Evolutionary conservation across 2,888 invertebrate genomes (phyloP), one percentile per base, ranked within the genome.

Genomic region (Enchytraeus crypticus): DNA sequence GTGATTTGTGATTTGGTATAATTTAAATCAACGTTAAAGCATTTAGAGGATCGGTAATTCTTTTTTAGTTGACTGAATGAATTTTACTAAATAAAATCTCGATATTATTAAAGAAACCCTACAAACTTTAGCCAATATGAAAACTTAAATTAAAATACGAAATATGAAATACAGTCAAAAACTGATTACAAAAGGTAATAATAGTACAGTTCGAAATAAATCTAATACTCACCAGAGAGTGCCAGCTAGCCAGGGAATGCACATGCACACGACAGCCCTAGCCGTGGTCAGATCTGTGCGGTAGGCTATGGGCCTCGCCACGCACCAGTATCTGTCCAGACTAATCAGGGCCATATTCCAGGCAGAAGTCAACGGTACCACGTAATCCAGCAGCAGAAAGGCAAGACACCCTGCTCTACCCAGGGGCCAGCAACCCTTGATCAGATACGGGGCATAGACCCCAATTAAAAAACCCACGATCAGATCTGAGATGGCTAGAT

Each of bases 401-500:
- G 69, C 38, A 30, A 66, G 64, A 58, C 71, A 71, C 46, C 64
- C 61, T 8, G 47, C 45, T 45, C 65, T 60, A 5, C 68, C 67
- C 21, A 65, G 60, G n/a, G 56, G 45, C 71, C 71, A 71, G 29
- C 38, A 51, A n/a, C 66, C 68, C 5, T 64, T 65, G 43, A 71
- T 59, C 8, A 70, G 46, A 54, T 67, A 65, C 18, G 69, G 71
- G 38, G 67, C 64, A 53, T 70, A 70, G 18, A 66, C 59, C 5
- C 70, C 62, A 27, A 69, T 66, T 4, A 70, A 8, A n/a, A 65
- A 51, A 5, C 71, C 71, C 26, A 71, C 68, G n/a, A 71, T 61
- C 26, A 71, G 59, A 53, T 71, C 71, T 2, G 71, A 64, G 18
- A 71, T 64, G 29, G 71, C 69, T 5, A 71, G 59, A 56, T 71